Percentiles rank a stretch among this genome's conserved stretches.
Conservation (phyloP, 2,113 vertebrate genomes). For the Chloebia gouldiae region DNA sequence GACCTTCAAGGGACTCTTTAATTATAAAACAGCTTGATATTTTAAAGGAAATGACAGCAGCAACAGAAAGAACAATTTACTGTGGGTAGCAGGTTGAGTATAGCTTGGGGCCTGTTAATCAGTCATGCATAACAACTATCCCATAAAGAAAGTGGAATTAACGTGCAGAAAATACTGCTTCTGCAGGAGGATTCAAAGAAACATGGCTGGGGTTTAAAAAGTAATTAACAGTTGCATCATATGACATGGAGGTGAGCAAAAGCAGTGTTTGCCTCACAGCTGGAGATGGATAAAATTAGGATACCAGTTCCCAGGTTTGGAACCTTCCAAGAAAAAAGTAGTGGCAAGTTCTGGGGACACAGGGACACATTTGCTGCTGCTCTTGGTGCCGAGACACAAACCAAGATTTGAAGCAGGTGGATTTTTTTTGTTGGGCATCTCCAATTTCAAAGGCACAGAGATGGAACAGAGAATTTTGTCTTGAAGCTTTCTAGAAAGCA, state of each 20-base stretch:
- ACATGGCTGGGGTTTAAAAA: background rate
- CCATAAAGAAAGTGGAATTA: background rate
- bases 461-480: background rate
- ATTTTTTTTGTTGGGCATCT: background rate
- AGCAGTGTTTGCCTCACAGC: background rate
- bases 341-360: background rate
- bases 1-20: conserved; percentile 57
- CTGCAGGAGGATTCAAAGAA: background rate
- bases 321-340: background rate
- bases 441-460: background rate
- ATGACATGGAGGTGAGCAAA: background rate
- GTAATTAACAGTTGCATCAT: background rate
- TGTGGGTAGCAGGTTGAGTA: conserved; percentile 47
- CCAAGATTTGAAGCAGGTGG: background rate
- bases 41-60: conserved; percentile 47
- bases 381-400: background rate
- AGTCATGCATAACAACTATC: conserved; percentile 19
- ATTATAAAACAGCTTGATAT: conserved; percentile 65
- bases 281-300: background rate
- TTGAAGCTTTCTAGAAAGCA: background rate
- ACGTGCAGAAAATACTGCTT: background rate
- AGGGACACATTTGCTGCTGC: background rate
- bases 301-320: background rate
- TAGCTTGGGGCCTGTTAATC: conserved; percentile 42
- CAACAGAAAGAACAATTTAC: conserved; percentile 36